Percentiles rank a stretch among this genome's conserved stretches.
Conservation (phyloP, 1,140 invertebrate species). For the Drosophila nebulosa region DNA sequence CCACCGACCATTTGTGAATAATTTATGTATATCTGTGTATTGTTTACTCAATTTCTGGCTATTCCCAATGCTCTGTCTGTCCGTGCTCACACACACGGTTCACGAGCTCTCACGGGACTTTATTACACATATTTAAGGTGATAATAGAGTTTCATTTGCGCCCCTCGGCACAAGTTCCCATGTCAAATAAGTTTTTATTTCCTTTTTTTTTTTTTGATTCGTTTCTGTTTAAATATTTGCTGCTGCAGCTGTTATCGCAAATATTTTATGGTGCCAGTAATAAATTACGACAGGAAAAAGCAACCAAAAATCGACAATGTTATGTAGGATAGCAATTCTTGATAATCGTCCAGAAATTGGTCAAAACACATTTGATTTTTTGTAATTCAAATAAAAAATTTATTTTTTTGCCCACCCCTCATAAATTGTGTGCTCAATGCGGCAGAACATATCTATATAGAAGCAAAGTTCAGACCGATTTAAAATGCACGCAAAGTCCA, state of each 20-base stretch:
- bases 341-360: slow-evolving; percentile 72
- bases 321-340: slow-evolving; percentile 40
- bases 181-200: slow-evolving; percentile 43
- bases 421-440: slow-evolving; percentile 71
- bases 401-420: slow-evolving; percentile 20
- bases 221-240: slow-evolving; percentile 68
- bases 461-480: background rate
- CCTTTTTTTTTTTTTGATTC: slow-evolving; percentile 37
- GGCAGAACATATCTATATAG: slow-evolving; percentile 45
- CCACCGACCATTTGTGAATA: slow-evolving; percentile 50
- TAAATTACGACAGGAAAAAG: slow-evolving; percentile 49
- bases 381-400: slow-evolving; percentile 49
- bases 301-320: too few species aligned
- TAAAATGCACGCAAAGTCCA: slow-evolving; percentile 58
- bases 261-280: slow-evolving; percentile 35
- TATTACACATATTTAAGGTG: slow-evolving; percentile 78
- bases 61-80: slow-evolving; percentile 56
- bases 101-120: slow-evolving; percentile 53
- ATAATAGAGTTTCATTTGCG: slow-evolving; percentile 66
- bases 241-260: slow-evolving; percentile 65
- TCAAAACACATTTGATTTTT: slow-evolving; percentile 68
- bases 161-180: slow-evolving; percentile 10
- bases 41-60: slow-evolving; percentile 19
- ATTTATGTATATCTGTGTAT: slow-evolving; percentile 61
- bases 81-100: slow-evolving; percentile 11